Evolutionary conservation across 92 coral and sea anemone genomes (phyloP).

Genomic region (Anthopleura xanthogrammica): DNA sequence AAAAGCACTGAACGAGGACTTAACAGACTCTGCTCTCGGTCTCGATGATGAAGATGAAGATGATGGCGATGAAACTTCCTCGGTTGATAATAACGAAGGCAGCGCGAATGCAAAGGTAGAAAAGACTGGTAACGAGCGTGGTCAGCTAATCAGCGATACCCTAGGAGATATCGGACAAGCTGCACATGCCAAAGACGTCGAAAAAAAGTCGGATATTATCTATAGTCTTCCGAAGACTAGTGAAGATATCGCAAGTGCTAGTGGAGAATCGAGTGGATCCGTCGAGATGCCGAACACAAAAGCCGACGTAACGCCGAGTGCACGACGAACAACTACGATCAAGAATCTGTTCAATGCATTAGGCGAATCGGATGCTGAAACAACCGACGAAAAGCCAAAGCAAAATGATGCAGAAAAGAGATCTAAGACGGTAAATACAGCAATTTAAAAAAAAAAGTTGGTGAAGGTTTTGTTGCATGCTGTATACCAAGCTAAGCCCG

Average conservation of each 20-base stretch:
- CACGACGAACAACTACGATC: constrained; percentile 41
- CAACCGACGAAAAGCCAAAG: constrained; percentile 38
- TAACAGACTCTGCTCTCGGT: constrained; percentile 53
- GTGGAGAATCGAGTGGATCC: constrained; percentile 29
- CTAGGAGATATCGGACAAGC: constrained; percentile 72
- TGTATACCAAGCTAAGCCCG: no score
- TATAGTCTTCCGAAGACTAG: constrained; percentile 56
- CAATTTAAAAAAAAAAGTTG: no score
- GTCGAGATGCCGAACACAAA: constrained; percentile 8
- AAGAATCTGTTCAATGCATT: constrained; percentile 76
- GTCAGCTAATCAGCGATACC: constrained; percentile 59
- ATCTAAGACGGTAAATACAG: constrained; percentile 31
- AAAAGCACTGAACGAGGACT: constrained; percentile 37
- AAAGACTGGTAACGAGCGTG: constrained; percentile 35
- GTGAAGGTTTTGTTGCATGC: no score
- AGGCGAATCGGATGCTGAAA: constrained; percentile 47
- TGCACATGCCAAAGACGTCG: constrained; percentile 59
- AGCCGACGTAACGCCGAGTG: constrained; percentile 12
- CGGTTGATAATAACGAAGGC: neutral
- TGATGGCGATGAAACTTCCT: constrained; percentile 30
- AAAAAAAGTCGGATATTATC: constrained; percentile 74
- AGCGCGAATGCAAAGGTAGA: neutral
- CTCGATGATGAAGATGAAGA: constrained; percentile 39
- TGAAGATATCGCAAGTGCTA: constrained; percentile 21
- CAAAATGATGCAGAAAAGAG: constrained; percentile 12